These are phyloP conservation scores for Acleris cristana DNA, from an alignment of 2,888 invertebrate species.

Conservation along the genomic window DNA sequence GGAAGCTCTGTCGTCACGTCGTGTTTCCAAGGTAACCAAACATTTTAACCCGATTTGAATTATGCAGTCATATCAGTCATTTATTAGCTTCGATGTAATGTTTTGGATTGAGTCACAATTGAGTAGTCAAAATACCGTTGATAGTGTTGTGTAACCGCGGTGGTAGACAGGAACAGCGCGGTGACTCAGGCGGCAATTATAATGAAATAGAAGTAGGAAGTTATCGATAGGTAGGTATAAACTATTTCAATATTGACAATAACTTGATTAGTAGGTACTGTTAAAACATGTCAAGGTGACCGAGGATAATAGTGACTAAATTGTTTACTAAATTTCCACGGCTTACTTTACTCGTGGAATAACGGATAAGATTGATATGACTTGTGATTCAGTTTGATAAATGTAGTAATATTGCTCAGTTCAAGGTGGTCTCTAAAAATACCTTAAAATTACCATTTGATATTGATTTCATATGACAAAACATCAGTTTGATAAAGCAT, in stretches of 20 bases:
- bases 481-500: not conserved
- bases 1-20: slow-evolving; percentile 94
- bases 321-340: slow-evolving; percentile 27
- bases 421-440: slow-evolving; percentile 20
- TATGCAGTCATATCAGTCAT: not conserved
- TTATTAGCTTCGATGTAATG: not conserved
- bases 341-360: not conserved
- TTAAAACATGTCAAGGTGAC: slow-evolving; percentile 29
- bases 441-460: slow-evolving; percentile 16
- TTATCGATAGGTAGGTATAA: slow-evolving; percentile 11
- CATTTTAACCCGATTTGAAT: not conserved
- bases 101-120: slow-evolving; percentile 13
- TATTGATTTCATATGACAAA: slow-evolving; percentile 1
- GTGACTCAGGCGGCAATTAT: slow-evolving; percentile 24
- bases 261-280: slow-evolving; percentile 1
- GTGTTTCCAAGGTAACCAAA: slow-evolving; percentile 91
- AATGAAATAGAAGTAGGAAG: slow-evolving; percentile 8
- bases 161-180: slow-evolving; percentile 19
- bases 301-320: slow-evolving; percentile 22
- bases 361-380: slow-evolving; percentile 1
- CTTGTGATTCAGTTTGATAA: slow-evolving; percentile 10
- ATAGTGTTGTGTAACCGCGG: slow-evolving; percentile 26
- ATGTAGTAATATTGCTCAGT: slow-evolving; percentile 14
- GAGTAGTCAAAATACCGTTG: slow-evolving; percentile 22
- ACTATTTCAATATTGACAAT: slow-evolving; percentile 21